phyloP scores from a whole-genome alignment of 2,888 invertebrate species.

The Neuroscelio doddi region DNA sequence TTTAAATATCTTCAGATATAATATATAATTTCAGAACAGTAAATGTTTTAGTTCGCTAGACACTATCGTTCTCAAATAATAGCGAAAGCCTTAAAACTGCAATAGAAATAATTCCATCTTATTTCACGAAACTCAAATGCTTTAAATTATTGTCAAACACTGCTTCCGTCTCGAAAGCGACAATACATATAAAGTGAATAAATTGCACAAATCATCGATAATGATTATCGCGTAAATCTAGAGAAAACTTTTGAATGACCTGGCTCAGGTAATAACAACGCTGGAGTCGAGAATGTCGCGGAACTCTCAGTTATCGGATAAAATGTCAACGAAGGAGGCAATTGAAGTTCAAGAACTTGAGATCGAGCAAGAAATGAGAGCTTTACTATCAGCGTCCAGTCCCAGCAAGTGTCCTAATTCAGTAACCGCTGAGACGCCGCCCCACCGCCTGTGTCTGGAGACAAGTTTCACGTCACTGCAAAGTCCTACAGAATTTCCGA shows the following conservation, averaged over 20 bases:
- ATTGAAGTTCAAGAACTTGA: constrained; percentile 60
- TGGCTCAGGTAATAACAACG: constrained; percentile 81
- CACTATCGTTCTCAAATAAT: no score
- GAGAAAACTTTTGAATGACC: background rate
- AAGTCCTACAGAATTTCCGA: constrained; percentile 72
- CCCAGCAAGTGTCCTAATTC: constrained; percentile 71
- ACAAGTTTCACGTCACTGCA: constrained; percentile 84
- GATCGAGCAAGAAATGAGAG: constrained; percentile 67
- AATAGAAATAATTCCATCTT: background rate
- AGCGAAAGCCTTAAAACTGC: background rate
- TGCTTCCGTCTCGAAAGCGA: background rate
- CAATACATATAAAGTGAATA: no score
- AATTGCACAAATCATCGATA: background rate
- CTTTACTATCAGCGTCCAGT: constrained; percentile 74
- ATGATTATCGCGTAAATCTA: background rate
- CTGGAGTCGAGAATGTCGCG: constrained; percentile 77
- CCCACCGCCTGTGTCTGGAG: constrained; percentile 78
- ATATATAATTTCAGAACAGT: no score
- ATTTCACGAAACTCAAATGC: background rate
- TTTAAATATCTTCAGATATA: no score
- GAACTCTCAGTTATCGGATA: constrained; percentile 5
- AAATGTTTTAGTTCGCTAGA: no score
- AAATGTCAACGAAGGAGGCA: constrained; percentile 44
- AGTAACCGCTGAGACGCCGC: constrained; percentile 59
- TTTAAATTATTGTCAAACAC: background rate